Percentiles rank a stretch among this genome's conserved stretches.
phyloP scores from a whole-genome alignment of 2,113 vertebrate species.

The Anguilla japonica region DNA sequence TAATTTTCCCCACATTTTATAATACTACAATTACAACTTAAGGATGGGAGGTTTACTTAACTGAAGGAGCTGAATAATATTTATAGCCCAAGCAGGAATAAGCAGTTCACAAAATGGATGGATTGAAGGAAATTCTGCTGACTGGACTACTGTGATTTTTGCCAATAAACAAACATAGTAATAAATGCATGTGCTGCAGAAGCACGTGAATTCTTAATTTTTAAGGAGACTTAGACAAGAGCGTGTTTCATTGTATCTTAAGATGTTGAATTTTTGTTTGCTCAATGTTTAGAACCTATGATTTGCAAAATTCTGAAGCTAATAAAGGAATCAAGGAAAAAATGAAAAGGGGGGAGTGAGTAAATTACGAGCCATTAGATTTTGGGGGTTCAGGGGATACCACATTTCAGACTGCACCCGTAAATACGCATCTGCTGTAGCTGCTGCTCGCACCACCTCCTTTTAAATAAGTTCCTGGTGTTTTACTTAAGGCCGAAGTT shows the following conservation, averaged over 20 bases:
- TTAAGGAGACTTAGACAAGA: too few relatives aligned
- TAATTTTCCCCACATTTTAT: too few relatives aligned
- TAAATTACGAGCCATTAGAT: not conserved
- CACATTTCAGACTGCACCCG: not conserved
- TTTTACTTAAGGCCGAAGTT: conserved; percentile 53
- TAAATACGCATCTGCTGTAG: not conserved
- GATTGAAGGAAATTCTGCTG: too few relatives aligned
- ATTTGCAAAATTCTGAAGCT: not conserved
- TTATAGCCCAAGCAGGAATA: too few relatives aligned
- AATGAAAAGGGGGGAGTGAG: not conserved
- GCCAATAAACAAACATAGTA: too few relatives aligned
- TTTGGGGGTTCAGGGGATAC: not conserved
- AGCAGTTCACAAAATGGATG: too few relatives aligned
- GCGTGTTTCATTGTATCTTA: not conserved
- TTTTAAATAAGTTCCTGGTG: conserved; percentile 39
- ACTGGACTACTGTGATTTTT: too few relatives aligned
- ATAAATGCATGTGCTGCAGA: too few relatives aligned
- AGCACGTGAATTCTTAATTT: too few relatives aligned
- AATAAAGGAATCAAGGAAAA: not conserved
- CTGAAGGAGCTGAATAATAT: too few relatives aligned
- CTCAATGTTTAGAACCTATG: not conserved
- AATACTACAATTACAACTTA: too few relatives aligned
- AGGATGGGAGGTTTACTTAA: too few relatives aligned
- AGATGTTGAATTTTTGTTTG: not conserved
- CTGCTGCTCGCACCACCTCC: not conserved